Conservation (phyloP, 1,140 invertebrate species). For the Cyclina sinensis region DNA sequence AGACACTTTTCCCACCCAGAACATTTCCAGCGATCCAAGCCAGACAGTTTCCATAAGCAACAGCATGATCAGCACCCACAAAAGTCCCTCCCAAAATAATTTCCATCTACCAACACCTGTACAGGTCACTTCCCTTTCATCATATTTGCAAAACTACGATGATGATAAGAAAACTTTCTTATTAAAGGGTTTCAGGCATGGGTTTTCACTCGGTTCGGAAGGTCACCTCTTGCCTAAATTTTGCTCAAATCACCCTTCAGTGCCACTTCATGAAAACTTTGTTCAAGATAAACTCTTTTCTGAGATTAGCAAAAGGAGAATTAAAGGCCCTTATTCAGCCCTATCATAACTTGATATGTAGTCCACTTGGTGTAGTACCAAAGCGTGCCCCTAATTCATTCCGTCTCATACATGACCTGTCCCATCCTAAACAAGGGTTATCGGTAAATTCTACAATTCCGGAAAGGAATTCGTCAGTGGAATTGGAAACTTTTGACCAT, state of each 20-base stretch:
- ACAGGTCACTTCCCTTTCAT: neutral
- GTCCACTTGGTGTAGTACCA: slow-evolving; percentile 10
- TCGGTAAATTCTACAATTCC: slow-evolving; percentile 16
- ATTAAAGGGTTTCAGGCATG: neutral
- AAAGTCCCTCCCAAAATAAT: too few species aligned
- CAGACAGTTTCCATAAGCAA: too few species aligned
- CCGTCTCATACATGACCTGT: slow-evolving; percentile 30
- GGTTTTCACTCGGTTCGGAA: neutral
- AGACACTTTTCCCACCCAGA: too few species aligned
- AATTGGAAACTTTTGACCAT: slow-evolving; percentile 35
- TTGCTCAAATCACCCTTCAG: neutral
- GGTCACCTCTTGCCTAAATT: neutral
- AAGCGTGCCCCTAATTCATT: neutral
- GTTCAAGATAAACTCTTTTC: neutral
- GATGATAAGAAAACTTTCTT: neutral
- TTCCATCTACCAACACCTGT: neutral
- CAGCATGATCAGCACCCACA: too few species aligned
- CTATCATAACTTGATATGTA: neutral
- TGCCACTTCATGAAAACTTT: neutral
- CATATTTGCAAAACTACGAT: neutral
- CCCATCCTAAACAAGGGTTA: neutral
- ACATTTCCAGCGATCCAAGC: too few species aligned
- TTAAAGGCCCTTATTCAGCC: neutral
- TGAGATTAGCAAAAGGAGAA: neutral
- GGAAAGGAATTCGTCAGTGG: neutral